phyloP scores from a whole-genome alignment of 2,888 invertebrate species.

The Epinotia ramella region DNA sequence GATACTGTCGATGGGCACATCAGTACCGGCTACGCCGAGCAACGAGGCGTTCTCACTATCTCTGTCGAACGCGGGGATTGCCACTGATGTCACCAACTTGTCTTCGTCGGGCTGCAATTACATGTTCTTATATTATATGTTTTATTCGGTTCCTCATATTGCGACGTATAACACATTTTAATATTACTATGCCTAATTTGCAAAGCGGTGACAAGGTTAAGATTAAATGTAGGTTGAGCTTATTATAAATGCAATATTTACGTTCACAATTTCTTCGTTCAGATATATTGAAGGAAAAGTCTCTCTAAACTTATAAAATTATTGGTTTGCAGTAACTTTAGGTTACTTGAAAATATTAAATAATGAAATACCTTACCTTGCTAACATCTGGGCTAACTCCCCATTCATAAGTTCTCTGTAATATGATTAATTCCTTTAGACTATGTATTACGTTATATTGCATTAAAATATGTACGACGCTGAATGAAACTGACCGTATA shows the following conservation, averaged over 20 bases:
- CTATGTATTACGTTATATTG: too few relatives aligned
- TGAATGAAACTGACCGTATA: slow-evolving; percentile 87
- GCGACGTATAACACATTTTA: too few relatives aligned
- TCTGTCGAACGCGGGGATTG: slow-evolving; percentile 93
- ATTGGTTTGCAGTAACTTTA: background rate
- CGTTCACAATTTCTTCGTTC: background rate
- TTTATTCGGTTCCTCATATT: too few relatives aligned
- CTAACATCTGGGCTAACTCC: slow-evolving; percentile 69
- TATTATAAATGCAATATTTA: background rate
- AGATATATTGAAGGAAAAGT: background rate
- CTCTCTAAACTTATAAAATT: background rate
- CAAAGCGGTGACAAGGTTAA: background rate
- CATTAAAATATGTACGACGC: background rate
- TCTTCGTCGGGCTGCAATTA: slow-evolving; percentile 76
- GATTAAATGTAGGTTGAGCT: background rate
- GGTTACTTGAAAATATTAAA: background rate
- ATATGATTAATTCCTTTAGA: slow-evolving; percentile 29
- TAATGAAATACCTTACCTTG: slow-evolving; percentile 59
- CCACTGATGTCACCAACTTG: slow-evolving; percentile 95
- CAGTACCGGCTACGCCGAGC: slow-evolving; percentile 98
- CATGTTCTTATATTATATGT: background rate
- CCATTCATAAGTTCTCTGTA: slow-evolving; percentile 73
- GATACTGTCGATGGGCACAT: slow-evolving; percentile 96
- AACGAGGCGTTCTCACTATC: slow-evolving; percentile 89
- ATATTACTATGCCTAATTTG: background rate